Base-by-base conservation (phyloP, 1,140 invertebrate genomes). In the Zaprionus capensis region DNA sequence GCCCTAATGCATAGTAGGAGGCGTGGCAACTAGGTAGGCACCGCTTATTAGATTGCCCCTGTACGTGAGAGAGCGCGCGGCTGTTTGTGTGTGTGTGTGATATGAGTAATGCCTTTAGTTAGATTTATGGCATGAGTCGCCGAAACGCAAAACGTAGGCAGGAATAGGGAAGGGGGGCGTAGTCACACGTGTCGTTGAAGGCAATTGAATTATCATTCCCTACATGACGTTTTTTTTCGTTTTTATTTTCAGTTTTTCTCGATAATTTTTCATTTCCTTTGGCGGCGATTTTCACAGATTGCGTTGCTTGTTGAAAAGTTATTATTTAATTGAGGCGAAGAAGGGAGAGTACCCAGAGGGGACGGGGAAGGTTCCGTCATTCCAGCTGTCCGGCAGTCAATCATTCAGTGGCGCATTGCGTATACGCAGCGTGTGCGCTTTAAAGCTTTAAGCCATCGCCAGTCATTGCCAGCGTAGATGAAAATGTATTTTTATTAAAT, bases 121-220 rank as follows among this genome's bases (percentile, higher is more conserved):
- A 51, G 68, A 76, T 76, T 76, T 71, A 76, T 76, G 61, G 20
- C 73, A 59, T 65, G 61, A 65, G 44, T 41, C 46, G 61, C 68
- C 46, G 31, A 67, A 38, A 41, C 63, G 24, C 15, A 15, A 28
- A 28, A 34, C 4, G 53, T 66, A 56, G 51, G 20, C 34, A 9
- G 14, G 3, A 41, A 46, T n/a, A 4, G 49, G 26, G 15, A n/a
- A 6, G 38, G 38, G 5, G 5, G 49, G 61, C 28, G 28, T 72
- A 22, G 51, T 24, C 67, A 76, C 80, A 87, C 72, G 66, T 82
- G 70, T 64, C 53, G 22, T 74, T 71, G 72, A 65, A 56, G 61
- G 70, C 83, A 80, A 87, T 87, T 80, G 66, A 82, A 87, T 86
- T 87, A 84, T 87, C 73, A 87, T 86, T 86, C 20, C 61, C 65